Base-by-base conservation (phyloP, 35 echinoderm and acorn worm genomes). In the Hemicentrotus pulcherrimus region DNA sequence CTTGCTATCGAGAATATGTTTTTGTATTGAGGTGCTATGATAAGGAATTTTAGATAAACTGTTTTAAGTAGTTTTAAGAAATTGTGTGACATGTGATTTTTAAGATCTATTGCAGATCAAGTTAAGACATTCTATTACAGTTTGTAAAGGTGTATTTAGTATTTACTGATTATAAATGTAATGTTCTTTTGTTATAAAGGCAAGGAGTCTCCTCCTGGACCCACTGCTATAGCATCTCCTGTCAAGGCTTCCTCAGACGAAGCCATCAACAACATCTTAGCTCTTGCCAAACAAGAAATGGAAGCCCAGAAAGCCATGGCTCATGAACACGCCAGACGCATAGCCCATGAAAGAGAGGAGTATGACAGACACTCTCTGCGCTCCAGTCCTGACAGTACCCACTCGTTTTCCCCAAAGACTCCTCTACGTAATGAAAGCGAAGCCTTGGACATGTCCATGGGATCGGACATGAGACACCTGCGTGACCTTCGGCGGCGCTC, bases 231-330 rank as follows among this genome's bases (percentile, higher is more conserved):
- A 41, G 33, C 89, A 12, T 88, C 95, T 31, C 94, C 95, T 46
- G 95, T 94, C 92, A 96, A 97, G 93, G 47, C 96, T 22, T 96
- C 94, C 24, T 97, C 97, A 94, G 98, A 99, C 30, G 98, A 97
- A 92, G 98, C 97, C 0, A 96, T 99, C 48, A 98, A 97, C 86
- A 95, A 99, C 61, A 99, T 99, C 85, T 95, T 99, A 14, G 97
- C 97, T 46, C 86, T 96, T 86, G 98, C 98, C 31, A 96, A 96
- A 35, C 96, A 98, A 94, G 98, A 99, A 88, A 96, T 99, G 94
- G 98, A 99, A 59, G 88, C 94, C 7, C 97, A 97, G 46, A 85
- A 58, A 46, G 93, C 94, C 10, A 97, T 91, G 91, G 46, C 94
- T 5, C 47, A 59, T 33, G 70, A 90, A 78, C 47, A 65, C 28